phyloP scores from a whole-genome alignment of 2,797 vertebrate species.

The Clarias laeviceps region DNA sequence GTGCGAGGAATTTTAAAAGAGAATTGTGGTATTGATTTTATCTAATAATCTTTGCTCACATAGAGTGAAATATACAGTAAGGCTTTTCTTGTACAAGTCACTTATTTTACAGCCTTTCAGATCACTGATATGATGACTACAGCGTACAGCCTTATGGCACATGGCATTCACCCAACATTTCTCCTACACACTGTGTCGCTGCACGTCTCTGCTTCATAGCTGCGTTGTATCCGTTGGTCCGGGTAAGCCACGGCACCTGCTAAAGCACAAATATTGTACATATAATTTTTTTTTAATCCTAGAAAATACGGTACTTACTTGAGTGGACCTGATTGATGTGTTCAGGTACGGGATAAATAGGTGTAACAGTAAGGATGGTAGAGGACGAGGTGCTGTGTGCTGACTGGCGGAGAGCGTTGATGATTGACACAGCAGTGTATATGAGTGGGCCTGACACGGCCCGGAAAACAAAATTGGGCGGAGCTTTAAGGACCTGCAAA shows the following conservation, averaged over 20 bases:
- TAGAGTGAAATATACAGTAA: neutral
- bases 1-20: too few species aligned
- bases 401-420: constrained; percentile 83
- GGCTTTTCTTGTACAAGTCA: neutral
- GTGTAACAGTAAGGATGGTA: constrained; percentile 74
- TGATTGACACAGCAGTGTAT: constrained; percentile 89
- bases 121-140: constrained; percentile 13
- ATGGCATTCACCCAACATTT: neutral
- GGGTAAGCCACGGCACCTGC: neutral
- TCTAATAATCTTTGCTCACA: neutral
- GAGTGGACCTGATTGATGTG: constrained; percentile 86
- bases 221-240: neutral
- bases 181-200: neutral
- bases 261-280: neutral
- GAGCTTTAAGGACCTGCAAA: constrained; percentile 84
- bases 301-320: constrained; percentile 68
- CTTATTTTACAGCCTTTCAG: neutral
- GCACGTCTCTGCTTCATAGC: neutral
- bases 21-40: neutral
- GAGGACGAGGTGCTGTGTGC: constrained; percentile 71
- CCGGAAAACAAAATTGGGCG: constrained; percentile 86
- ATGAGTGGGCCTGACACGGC: constrained; percentile 89
- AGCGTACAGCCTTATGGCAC: constrained; percentile 14
- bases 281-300: too few species aligned
- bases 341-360: constrained; percentile 80